These are phyloP conservation scores for Colossoma macropomum DNA, from an alignment of 2,113 vertebrate species.

Conservation along the genomic window DNA sequence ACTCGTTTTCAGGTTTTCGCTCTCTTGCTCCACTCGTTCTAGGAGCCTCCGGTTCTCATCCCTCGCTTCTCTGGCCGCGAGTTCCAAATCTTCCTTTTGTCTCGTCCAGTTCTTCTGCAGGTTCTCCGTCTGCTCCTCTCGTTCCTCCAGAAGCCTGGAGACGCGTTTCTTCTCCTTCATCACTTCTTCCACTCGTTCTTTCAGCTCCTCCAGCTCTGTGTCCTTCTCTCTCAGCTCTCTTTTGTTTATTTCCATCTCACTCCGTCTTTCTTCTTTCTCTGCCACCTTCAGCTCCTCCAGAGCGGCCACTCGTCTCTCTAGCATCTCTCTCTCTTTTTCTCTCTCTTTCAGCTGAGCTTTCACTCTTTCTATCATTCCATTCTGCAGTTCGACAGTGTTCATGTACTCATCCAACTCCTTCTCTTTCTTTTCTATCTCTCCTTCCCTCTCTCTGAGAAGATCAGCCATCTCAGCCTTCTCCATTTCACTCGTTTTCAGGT, in stretches of 20 bases:
- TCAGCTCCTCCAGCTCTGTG: constrained; percentile 39
- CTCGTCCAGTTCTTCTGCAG: constrained; percentile 24
- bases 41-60: constrained; percentile 41
- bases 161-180: constrained; percentile 33
- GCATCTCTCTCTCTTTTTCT: constrained; percentile 48
- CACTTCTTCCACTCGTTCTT: constrained; percentile 53
- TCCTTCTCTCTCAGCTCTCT: constrained; percentile 42
- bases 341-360: constrained; percentile 56
- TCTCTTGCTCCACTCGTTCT: constrained; percentile 25
- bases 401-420: constrained; percentile 25
- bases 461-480: constrained; percentile 32
- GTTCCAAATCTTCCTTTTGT: constrained; percentile 34
- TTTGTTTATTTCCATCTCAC: constrained; percentile 25
- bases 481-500: constrained; percentile 4
- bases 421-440: constrained; percentile 26
- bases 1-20: constrained; percentile 4
- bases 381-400: constrained; percentile 6
- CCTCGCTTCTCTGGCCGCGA: constrained; percentile 16
- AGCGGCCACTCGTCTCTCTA: constrained; percentile 56
- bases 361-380: constrained; percentile 54
- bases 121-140: constrained; percentile 24
- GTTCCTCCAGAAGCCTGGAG: constrained; percentile 15
- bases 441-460: constrained; percentile 29
- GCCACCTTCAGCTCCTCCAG: constrained; percentile 52
- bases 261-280: constrained; percentile 44